Base-by-base conservation (phyloP, 2,888 invertebrate species). In the Clitarchus hookeri region DNA sequence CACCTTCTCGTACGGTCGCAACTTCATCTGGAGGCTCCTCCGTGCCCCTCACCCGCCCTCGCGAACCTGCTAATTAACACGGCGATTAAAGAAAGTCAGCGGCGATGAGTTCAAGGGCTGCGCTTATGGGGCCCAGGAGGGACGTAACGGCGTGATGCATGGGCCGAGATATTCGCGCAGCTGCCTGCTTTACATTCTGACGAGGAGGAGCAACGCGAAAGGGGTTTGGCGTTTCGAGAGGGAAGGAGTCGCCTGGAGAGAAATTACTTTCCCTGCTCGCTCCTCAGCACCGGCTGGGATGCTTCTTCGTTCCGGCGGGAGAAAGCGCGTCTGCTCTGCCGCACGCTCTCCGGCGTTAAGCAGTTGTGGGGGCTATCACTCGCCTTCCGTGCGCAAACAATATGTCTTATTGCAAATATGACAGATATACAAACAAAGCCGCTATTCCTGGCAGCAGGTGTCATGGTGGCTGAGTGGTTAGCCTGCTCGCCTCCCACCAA, bases 21-120 rank as follows among this genome's bases (percentile, higher is more conserved):
- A 48, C 48, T 48, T 48, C 48, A 48, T 48, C 48, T 13, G 48
- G 48, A 48, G 48, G 36, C 1, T 36, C 53, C 53, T 8, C 53
- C 53, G 12, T 53, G 6, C 53, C 53, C 53, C 53, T 0, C 6
- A 12, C 53, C 2, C 53, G 13, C 12, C 65, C 65, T 19, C 65
- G n/a, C 48, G 48, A 48, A 8, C 48, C 48, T 23, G 65, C 65
- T 82, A 82, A 82, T 82, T 82, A 82, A 82, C 82, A 82, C 27
- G 82, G 44, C 44, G 82, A 82, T 82, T 82, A 82, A 82, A 82
- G 82, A 82, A 82, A 82, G 82, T 82, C 82, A 23, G 82, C 36
- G 36, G 82, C 82, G 44, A 82, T 27, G 82, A 82, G 65, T 23
- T 65, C 23, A 65, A 16, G 53, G 65, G 65, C 65, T n/a, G 65